Evolutionary conservation across 2,797 vertebrate species (phyloP).

Genomic region (Falco biarmicus): DNA sequence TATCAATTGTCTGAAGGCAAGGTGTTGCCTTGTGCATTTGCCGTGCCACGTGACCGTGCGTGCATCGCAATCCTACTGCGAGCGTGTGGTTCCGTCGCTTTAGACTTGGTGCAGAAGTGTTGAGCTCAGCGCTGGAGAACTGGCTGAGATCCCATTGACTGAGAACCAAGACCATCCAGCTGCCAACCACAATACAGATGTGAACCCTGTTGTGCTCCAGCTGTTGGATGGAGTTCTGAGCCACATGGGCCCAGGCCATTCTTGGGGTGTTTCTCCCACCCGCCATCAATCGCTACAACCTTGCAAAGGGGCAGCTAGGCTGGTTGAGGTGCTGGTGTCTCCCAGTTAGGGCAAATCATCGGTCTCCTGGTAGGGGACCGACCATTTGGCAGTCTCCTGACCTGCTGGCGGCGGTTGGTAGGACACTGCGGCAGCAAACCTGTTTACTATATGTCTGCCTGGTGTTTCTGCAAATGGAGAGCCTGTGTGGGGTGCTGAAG

Average conservation of each 20-base stretch:
- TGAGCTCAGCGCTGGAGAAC: neutral
- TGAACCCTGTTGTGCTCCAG: neutral
- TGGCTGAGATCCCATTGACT: neutral
- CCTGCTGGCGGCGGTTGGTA: neutral
- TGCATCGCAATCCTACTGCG: rapidly evolving
- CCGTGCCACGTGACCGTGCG: neutral
- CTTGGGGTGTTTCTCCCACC: neutral
- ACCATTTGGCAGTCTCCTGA: neutral
- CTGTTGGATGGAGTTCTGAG: neutral
- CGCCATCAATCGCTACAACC: neutral
- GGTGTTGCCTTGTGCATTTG: neutral
- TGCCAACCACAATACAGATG: neutral
- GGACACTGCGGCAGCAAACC: neutral
- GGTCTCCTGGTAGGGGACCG: neutral
- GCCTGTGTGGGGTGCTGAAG: neutral
- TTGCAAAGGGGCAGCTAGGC: neutral
- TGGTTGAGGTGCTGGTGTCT: neutral
- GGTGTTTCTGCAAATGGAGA: neutral
- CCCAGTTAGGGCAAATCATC: neutral
- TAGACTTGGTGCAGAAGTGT: neutral
- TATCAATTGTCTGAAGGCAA: neutral
- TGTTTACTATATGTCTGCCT: neutral
- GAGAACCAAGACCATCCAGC: neutral
- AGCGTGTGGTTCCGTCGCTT: neutral
- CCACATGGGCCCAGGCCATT: neutral